Evolutionary conservation across 2,113 vertebrate species (phyloP), one percentile per base, ranked within the genome.

Genomic region (Recurvirostra avosetta): DNA sequence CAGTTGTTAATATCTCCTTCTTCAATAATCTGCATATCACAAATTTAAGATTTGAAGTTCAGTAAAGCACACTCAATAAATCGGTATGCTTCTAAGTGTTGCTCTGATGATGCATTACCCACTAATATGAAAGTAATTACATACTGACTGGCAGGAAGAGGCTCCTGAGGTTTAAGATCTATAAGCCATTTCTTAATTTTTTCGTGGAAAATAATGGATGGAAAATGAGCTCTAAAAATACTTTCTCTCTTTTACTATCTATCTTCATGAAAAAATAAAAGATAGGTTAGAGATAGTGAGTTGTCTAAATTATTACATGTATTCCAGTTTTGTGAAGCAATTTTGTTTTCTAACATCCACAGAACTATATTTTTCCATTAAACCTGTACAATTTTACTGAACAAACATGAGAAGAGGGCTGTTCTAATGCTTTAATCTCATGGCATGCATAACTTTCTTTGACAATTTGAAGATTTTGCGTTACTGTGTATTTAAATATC

Each of bases 311-410:
- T 77, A 68, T 41, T 70, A 26, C 40, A 62, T 63, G 13, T 76
- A 87, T 94, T 92, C 70, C 88, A 32, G 41, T 92, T 41, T 85
- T 45, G 49, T 71, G 61, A 96, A 88, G 25, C 19, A 73, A 41
- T 94, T 68, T 92, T 76, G 25, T 93, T 88, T 94, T n/a, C 58
- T 79, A 92, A 90, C 63, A 56, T 49, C 9, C 47, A 76, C 40
- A 67, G 70, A 96, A 96, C 94, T 94, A 92, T 81, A 95, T 91
- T 96, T 96, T 96, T 96, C 90, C 79, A 86, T 92, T 59, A 89
- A 86, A 90, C 5, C 79, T 50, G 26, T 68, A 85, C 32, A 92
- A 38, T 40, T 96, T 86, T 96, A 94, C 92, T 88, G 63, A 92
- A 79, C 19, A 94, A 82, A 63, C 36, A 50, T 67, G 72, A 47